phyloP scores from a whole-genome alignment of 2,888 invertebrate genomes.

The Biston betularia region DNA sequence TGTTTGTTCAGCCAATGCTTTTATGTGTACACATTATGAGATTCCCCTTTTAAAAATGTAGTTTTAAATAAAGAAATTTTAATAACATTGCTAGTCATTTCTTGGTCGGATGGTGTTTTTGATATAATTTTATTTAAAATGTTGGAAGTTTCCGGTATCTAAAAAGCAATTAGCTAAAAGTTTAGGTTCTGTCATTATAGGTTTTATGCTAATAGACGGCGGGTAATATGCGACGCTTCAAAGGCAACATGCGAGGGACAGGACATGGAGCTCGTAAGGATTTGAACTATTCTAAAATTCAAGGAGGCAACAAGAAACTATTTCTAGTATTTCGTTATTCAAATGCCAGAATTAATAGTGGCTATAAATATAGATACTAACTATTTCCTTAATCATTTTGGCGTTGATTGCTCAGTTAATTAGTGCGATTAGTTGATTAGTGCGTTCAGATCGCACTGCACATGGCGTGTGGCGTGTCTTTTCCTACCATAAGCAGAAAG shows the following conservation, averaged over 20 bases:
- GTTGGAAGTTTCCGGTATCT: constrained; percentile 62
- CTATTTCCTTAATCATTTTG: no score
- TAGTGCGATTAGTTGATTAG: no score
- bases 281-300: constrained; percentile 10
- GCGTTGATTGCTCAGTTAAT: no score
- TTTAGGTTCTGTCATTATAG: constrained; percentile 76
- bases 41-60: constrained; percentile 56
- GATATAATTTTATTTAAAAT: constrained; percentile 60
- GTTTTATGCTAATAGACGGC: constrained; percentile 80
- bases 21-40: constrained; percentile 78
- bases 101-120: constrained; percentile 33
- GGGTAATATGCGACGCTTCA: constrained; percentile 76
- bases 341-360: no score
- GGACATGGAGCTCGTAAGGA: constrained; percentile 25
- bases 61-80: constrained; percentile 45
- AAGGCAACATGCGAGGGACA: constrained; percentile 58
- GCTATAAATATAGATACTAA: no score
- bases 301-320: no score
- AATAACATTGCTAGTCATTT: constrained; percentile 50
- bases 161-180: constrained; percentile 82
- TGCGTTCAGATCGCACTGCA: no score
- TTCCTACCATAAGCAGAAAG: no score
- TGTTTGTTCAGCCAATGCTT: constrained; percentile 75
- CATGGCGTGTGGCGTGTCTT: no score
- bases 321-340: no score